Base-by-base conservation (phyloP, 2,113 vertebrate species). In the Hipposideros armiger region DNA sequence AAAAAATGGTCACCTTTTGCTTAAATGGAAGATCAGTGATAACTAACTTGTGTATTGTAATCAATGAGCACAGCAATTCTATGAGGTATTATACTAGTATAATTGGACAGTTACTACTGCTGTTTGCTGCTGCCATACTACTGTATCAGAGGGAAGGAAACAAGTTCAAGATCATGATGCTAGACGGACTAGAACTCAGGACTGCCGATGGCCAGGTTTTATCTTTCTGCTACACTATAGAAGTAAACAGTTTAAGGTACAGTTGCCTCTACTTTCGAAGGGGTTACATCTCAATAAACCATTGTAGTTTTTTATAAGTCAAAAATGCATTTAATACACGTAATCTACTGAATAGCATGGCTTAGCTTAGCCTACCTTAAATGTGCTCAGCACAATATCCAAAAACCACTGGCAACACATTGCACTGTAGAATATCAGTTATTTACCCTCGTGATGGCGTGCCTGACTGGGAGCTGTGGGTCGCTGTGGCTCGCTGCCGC, bases 1-100 rank as follows among this genome's bases (percentile, higher is more conserved):
- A 50, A 86, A 96, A 66, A 93, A 64, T 87, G 19, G 24, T 95
- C 19, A 73, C 36, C 54, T 82, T 95, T 86, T 66, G 22, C 40
- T 56, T 83, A 77, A 73, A 64, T 72, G 66, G 82, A 92, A 72
- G 30, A 77, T 52, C 5, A 30, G 2, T 67, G 52, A 58, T 74
- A 62, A 17, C 42, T 82, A 26, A 16, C 24, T 74, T 50, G 40
- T 52, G 10, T 92, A 50, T 56, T 90, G 36, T 22, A 69, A 5
- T 52, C 85, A 88, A 17, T 85, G 56, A 42, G 13, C 16, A 15
- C 36, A 72, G 47, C 20, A 78, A 4, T 91, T 93, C 56, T 77
- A 0, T 70, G 28, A 76, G 22, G 7, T 66, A 26, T 20, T 77
- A 15, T 47, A 16, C 45, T 58, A 17, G 66, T 56, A 45, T 66